A percentile compares a stretch with the other conserved stretches of the same genome.
phyloP scores from a whole-genome alignment of 2,113 vertebrate species.

The Parus major region DNA sequence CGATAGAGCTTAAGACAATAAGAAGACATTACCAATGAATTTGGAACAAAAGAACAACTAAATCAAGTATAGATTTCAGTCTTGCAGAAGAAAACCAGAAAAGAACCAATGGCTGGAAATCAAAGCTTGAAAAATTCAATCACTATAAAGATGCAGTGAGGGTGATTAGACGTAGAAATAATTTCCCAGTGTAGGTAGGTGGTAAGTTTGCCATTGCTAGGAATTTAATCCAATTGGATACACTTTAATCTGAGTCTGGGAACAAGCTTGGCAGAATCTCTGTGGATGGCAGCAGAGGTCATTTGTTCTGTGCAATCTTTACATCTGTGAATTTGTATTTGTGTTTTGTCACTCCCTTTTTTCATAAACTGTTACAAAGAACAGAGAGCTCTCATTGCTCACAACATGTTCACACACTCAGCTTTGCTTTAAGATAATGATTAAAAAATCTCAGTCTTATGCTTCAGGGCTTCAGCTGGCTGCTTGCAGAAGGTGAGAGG shows the following conservation, averaged over 20 bases:
- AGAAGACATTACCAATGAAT: neutral
- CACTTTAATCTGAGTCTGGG: constrained; percentile 22
- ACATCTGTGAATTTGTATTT: constrained; percentile 6
- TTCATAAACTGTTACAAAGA: neutral
- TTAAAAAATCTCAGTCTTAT: neutral
- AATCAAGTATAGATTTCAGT: constrained; percentile 26
- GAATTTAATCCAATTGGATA: constrained; percentile 51
- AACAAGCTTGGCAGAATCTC: neutral
- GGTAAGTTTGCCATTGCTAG: constrained; percentile 38
- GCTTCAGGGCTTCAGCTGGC: constrained; percentile 6
- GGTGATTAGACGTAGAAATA: neutral
- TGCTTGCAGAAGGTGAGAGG: neutral
- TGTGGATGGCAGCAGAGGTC: neutral
- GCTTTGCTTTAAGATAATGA: neutral
- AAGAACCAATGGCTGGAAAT: constrained; percentile 18
- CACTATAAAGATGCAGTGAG: neutral
- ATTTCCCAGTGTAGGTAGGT: constrained; percentile 47
- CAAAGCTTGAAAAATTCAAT: constrained; percentile 44
- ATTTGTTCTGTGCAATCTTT: neutral
- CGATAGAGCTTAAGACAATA: neutral
- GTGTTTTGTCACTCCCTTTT: neutral
- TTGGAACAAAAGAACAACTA: constrained; percentile 26
- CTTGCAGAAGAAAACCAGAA: neutral
- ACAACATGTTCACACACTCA: neutral
- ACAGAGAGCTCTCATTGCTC: neutral